These are phyloP conservation scores for Tetragonula carbonaria DNA, from an alignment of 2,888 invertebrate species.

Conservation along the genomic window DNA sequence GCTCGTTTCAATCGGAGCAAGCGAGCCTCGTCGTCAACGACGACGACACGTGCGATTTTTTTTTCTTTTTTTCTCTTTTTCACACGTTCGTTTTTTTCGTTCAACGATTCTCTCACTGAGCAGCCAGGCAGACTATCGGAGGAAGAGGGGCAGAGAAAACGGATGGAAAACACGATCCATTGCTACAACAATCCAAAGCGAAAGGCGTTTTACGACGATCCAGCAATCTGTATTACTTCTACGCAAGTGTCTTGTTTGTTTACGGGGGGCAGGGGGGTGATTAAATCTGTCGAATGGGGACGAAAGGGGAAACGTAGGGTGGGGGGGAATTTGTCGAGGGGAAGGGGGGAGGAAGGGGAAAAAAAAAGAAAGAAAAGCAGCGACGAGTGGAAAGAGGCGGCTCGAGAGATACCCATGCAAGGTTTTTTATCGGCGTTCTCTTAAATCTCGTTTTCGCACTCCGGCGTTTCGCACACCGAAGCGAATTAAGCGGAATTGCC, in stretches of 20 bases:
- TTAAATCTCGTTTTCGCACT: not conserved
- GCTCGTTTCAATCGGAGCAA: too few relatives aligned
- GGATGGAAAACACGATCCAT: not conserved
- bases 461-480: not conserved
- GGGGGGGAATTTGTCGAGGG: too few relatives aligned
- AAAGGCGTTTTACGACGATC: not conserved
- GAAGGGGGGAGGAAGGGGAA: too few relatives aligned
- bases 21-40: too few relatives aligned
- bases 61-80: too few relatives aligned
- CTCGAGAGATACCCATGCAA: not conserved
- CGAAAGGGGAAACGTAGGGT: too few relatives aligned
- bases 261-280: too few relatives aligned
- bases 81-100: too few relatives aligned
- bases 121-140: too few relatives aligned
- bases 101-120: too few relatives aligned
- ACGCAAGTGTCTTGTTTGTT: not conserved
- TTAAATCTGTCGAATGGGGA: too few relatives aligned
- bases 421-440: not conserved
- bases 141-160: fast-evolving
- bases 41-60: too few relatives aligned
- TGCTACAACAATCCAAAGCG: not conserved
- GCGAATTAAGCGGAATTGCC: not conserved
- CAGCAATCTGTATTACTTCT: not conserved
- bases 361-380: not conserved
- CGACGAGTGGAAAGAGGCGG: not conserved